Evolutionary conservation across 2,797 vertebrate species (phyloP).

Genomic region (Garrulus glandarius): DNA sequence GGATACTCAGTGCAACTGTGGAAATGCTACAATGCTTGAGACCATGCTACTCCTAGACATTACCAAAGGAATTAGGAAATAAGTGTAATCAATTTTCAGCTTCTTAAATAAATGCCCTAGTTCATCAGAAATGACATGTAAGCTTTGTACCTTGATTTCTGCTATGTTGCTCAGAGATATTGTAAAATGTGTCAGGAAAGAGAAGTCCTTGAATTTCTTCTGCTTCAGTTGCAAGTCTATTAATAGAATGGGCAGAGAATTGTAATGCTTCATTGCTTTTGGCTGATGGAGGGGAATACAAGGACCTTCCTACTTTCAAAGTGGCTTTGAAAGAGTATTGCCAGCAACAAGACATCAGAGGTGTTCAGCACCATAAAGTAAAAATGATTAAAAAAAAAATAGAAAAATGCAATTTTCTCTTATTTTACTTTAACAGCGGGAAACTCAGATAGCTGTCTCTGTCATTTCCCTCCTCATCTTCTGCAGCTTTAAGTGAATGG

Average conservation of each 20-base stretch:
- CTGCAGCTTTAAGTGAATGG: not conserved
- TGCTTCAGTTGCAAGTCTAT: conserved; percentile 64
- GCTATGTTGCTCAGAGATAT: conserved; percentile 7
- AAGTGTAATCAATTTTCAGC: conserved; percentile 9
- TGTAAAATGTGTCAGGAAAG: conserved; percentile 46
- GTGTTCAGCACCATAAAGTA: not conserved
- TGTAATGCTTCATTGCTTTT: conserved; percentile 65
- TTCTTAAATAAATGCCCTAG: conserved; percentile 5
- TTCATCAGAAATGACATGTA: not conserved
- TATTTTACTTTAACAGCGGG: conserved; percentile 9
- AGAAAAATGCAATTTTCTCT: conserved; percentile 12
- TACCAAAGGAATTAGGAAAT: conserved; percentile 9
- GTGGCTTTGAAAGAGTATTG: conserved; percentile 55
- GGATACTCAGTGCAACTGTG: not conserved
- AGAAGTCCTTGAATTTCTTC: conserved; percentile 64
- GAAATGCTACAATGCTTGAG: not conserved
- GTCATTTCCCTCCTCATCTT: not conserved
- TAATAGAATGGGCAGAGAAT: conserved; percentile 62
- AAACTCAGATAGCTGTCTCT: not conserved
- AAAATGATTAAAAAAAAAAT: not conserved
- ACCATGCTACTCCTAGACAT: not conserved
- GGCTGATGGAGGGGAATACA: conserved; percentile 56
- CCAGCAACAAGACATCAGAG: conserved; percentile 1
- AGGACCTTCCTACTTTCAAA: conserved; percentile 53
- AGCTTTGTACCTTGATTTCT: conserved; percentile 35